Conservation (phyloP, 2,797 vertebrate genomes). For the Synanceia verrucosa region DNA sequence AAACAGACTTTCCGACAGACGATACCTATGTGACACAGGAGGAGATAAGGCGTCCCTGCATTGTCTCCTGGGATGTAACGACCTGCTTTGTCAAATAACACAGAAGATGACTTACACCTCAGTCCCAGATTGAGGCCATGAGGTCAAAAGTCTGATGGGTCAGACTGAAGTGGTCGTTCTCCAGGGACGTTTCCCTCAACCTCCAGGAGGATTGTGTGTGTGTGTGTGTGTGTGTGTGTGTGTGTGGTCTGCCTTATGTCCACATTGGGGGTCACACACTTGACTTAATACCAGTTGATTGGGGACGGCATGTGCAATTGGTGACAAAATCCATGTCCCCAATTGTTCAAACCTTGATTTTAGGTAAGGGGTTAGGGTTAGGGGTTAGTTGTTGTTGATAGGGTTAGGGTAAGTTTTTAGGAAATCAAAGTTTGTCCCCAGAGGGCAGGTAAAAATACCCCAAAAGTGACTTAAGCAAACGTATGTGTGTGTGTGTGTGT, state of each 20-base stretch:
- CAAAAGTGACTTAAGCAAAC: too few species aligned
- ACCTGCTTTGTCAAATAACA: slow-evolving; percentile 57
- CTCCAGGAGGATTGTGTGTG: slow-evolving; percentile 1
- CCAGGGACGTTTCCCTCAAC: slow-evolving; percentile 11
- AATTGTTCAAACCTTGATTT: too few species aligned
- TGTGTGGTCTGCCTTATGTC: too few species aligned
- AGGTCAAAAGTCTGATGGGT: slow-evolving; percentile 46
- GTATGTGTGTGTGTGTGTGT: background rate
- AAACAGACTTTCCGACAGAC: slow-evolving; percentile 30
- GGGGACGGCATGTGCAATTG: too few species aligned
- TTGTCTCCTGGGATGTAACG: slow-evolving; percentile 39
- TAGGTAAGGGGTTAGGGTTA: too few species aligned
- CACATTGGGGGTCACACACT: too few species aligned
- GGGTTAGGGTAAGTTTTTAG: too few species aligned
- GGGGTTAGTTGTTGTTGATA: too few species aligned
- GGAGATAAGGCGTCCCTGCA: slow-evolving; percentile 33
- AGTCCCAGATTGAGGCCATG: slow-evolving; percentile 48
- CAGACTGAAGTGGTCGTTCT: slow-evolving; percentile 41
- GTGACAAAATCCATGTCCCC: too few species aligned
- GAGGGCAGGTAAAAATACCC: too few species aligned
- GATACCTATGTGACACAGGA: slow-evolving; percentile 21
- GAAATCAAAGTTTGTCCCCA: too few species aligned
- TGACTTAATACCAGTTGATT: too few species aligned
- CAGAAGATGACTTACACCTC: slow-evolving; percentile 34
- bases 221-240: background rate